These are phyloP conservation scores for Bombus huntii DNA, from an alignment of 1,140 invertebrate species.

Conservation along the genomic window DNA sequence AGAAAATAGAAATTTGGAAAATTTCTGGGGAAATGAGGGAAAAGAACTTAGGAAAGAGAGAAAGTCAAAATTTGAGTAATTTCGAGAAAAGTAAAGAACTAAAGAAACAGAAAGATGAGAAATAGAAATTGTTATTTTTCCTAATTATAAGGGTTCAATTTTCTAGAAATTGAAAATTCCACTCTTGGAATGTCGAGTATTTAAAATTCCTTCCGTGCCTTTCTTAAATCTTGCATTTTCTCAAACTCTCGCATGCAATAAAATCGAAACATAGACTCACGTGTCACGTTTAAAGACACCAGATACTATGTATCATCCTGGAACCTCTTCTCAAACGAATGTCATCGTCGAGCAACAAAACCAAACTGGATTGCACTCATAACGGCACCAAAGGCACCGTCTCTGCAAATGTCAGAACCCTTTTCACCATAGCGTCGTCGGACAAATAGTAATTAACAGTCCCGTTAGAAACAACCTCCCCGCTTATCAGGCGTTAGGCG, in stretches of 20 bases:
- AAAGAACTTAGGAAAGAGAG: background rate
- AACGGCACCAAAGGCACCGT: background rate
- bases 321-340: background rate
- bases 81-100: background rate
- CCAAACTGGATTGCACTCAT: background rate
- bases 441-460: slow-evolving; percentile 59
- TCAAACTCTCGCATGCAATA: no score
- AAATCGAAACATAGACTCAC: no score
- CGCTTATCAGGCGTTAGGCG: slow-evolving; percentile 50
- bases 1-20: background rate
- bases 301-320: background rate
- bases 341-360: background rate
- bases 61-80: background rate
- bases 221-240: no score
- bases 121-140: no score
- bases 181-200: no score
- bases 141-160: no score
- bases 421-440: background rate
- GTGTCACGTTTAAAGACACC: no score
- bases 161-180: no score
- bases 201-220: no score
- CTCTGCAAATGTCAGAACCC: background rate
- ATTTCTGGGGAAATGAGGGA: background rate
- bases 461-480: slow-evolving; percentile 49
- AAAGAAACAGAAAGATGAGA: background rate